phyloP scores from a whole-genome alignment of 2,888 invertebrate species.

The Acleris sparsana region DNA sequence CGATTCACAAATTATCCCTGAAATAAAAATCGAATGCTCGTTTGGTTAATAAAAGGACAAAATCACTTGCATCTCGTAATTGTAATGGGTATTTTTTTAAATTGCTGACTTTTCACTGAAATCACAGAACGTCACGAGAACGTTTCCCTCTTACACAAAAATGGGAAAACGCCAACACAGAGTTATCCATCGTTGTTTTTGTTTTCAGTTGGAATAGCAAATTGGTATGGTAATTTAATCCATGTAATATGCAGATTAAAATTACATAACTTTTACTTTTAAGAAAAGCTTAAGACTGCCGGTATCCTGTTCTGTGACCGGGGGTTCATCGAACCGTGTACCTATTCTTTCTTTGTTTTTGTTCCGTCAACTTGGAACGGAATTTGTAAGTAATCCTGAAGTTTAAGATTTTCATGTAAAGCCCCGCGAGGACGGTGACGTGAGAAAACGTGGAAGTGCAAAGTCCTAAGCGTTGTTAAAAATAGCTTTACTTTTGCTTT shows the following conservation, averaged over 20 bases:
- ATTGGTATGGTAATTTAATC: conserved; percentile 11
- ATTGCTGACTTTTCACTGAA: too few relatives aligned
- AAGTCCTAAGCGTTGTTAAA: background rate
- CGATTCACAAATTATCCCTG: too few relatives aligned
- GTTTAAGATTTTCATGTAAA: background rate
- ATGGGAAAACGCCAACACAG: conserved; percentile 5
- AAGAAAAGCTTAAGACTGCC: conserved; percentile 10
- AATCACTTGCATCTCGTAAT: too few relatives aligned
- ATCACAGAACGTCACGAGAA: too few relatives aligned
- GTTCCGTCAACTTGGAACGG: background rate
- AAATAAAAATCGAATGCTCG: too few relatives aligned
- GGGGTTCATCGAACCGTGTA: conserved; percentile 8
- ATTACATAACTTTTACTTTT: conserved; percentile 15
- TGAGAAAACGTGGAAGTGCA: background rate
- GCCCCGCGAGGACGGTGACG: background rate
- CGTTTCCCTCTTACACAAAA: background rate
- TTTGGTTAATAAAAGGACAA: too few relatives aligned
- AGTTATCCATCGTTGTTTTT: conserved; percentile 17
- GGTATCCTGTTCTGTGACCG: conserved; percentile 8
- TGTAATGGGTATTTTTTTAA: too few relatives aligned
- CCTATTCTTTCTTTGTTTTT: background rate
- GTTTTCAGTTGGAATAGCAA: conserved; percentile 18
- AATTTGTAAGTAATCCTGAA: background rate
- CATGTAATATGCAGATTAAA: conserved; percentile 20
- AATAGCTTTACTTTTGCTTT: too few relatives aligned